Evolutionary conservation across 2,113 vertebrate species (phyloP).

Genomic region (Misgurnus anguillicaudatus): DNA sequence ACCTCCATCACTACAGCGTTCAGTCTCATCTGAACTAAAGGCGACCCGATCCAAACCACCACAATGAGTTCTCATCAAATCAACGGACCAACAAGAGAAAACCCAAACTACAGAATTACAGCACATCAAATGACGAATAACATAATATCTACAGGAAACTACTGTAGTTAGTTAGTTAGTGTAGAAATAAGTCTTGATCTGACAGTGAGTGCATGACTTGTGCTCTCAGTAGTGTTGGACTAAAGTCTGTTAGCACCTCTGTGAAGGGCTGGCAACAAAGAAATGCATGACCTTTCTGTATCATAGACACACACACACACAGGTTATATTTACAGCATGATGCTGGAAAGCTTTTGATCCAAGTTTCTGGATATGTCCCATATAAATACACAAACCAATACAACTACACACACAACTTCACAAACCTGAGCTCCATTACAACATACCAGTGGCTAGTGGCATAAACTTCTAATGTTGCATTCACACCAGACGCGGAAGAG

Average conservation of each 20-base stretch:
- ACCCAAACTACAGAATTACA: conserved; percentile 34
- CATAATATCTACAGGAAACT: background rate
- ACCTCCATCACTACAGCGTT: conserved; percentile 48
- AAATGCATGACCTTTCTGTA: conserved; percentile 58
- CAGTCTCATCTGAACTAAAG: conserved; percentile 64
- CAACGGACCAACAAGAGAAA: conserved; percentile 35
- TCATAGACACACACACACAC: conserved; percentile 23
- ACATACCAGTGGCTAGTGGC: too few species aligned
- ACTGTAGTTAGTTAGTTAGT: background rate
- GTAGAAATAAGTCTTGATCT: conserved; percentile 35
- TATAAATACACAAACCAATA: background rate
- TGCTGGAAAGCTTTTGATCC: background rate
- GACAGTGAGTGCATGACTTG: conserved; percentile 51
- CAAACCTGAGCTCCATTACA: too few species aligned
- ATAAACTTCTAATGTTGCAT: too few species aligned
- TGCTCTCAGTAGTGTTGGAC: conserved; percentile 69
- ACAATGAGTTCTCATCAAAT: conserved; percentile 51
- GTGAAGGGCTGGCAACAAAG: conserved; percentile 59
- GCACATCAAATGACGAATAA: background rate
- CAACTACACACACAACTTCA: background rate
- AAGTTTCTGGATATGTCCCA: background rate
- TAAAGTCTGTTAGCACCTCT: conserved; percentile 59
- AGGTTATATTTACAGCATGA: conserved; percentile 8
- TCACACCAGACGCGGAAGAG: too few species aligned
- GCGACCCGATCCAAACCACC: conserved; percentile 49